Evolutionary conservation across 2,888 invertebrate genomes (phyloP).

Genomic region (Zeuzera pyrina): DNA sequence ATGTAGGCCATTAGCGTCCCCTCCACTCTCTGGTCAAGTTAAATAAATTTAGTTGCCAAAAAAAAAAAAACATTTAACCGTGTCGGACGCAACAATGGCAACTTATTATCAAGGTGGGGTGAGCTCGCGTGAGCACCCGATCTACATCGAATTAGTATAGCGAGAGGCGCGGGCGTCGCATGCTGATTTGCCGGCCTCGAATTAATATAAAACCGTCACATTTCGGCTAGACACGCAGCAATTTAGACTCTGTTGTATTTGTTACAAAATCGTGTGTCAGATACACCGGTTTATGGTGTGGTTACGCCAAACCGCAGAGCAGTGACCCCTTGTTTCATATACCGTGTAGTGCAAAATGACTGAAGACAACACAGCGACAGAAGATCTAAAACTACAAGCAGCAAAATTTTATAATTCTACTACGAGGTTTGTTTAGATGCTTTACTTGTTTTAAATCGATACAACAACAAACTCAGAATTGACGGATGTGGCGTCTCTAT

Average conservation of each 20-base stretch:
- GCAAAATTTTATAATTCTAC: slow-evolving; percentile 66
- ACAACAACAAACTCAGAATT: too few species aligned
- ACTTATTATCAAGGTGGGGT: slow-evolving; percentile 42
- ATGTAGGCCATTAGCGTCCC: too few species aligned
- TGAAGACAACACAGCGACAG: slow-evolving; percentile 53
- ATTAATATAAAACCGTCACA: slow-evolving; percentile 2
- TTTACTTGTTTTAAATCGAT: too few species aligned
- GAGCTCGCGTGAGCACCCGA: slow-evolving; percentile 44
- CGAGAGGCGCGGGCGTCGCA: slow-evolving; percentile 63
- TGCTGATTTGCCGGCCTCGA: slow-evolving; percentile 41
- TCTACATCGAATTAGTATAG: slow-evolving; percentile 29
- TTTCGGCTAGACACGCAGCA: too few species aligned
- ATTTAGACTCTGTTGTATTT: too few species aligned
- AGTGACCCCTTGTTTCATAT: slow-evolving; percentile 27
- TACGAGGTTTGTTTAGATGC: slow-evolving; percentile 49
- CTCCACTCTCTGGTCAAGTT: too few species aligned
- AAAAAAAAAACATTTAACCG: too few species aligned
- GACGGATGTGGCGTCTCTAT: too few species aligned
- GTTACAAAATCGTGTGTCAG: too few species aligned
- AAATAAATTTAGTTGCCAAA: too few species aligned
- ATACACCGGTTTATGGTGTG: too few species aligned
- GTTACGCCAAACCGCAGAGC: slow-evolving; percentile 23
- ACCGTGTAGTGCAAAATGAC: slow-evolving; percentile 37
- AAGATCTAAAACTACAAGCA: slow-evolving; percentile 60
- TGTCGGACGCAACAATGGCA: slow-evolving; percentile 28